Evolutionary conservation across 2,113 vertebrate genomes (phyloP), one percentile per base, ranked within the genome.

Genomic region (Pongo abelii): DNA sequence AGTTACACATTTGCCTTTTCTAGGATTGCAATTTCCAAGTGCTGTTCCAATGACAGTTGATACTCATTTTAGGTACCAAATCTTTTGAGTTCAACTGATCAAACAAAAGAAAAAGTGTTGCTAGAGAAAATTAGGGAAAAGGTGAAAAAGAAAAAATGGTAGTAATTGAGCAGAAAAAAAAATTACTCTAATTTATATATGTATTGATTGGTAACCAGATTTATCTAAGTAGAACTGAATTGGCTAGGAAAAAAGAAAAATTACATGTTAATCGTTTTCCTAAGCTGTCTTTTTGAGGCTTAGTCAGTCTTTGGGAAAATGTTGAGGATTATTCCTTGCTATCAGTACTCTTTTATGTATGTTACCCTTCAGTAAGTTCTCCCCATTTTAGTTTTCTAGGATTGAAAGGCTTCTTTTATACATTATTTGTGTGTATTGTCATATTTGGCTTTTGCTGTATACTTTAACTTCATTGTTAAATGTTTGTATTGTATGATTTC

Each of bases 51-150:
- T 84, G 70, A 57, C 35, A 91, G 94, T 94, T 96, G 97, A 88
- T 88, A 84, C 96, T 97, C 97, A 94, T 23, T 91, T 77, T 50
- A 87, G 95, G 84, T 94, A 84, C 57, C 52, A 88, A 91, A 85
- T 89, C 97, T 97, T 89, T 84, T 89, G 95, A 97, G 97, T 95
- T 96, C 96, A 96, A 13, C 97, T 94, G 69, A 40, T 93, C 72
- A 97, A 96, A 98, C 97, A 95, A 98, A 98, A 98, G 97, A 95
- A 95, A 96, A 92, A 95, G 40, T 61, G 77, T 92, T 80, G 40
- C 72, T 50, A 81, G 84, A 90, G 87, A 85, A 87, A 94, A 96
- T 70, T 77, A 94, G 64, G 92, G 70, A 40, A 92, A 79, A 72
- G 40, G 23, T 77, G 77, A 84, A 35, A 84, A 79, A 79, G 74